Evolutionary conservation across 2,797 vertebrate genomes (phyloP).

Genomic region (Decapterus maruadsi): DNA sequence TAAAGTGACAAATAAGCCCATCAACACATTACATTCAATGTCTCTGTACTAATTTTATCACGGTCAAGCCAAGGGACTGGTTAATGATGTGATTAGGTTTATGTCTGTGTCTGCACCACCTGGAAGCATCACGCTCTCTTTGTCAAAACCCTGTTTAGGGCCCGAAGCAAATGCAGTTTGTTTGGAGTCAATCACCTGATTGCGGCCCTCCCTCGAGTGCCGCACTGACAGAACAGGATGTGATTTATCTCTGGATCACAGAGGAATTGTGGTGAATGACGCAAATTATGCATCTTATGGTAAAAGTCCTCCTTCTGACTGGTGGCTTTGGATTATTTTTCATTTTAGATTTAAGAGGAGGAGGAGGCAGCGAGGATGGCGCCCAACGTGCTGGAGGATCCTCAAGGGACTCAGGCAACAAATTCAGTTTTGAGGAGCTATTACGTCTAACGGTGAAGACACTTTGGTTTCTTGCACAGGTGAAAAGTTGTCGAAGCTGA

Average conservation of each 20-base stretch:
- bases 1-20: conserved; percentile 70
- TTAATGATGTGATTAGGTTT: conserved; percentile 67
- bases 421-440: background rate
- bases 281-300: conserved; percentile 47
- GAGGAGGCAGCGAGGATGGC: conserved; percentile 21
- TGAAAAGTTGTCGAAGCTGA: background rate
- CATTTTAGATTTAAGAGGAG: conserved; percentile 19
- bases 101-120: conserved; percentile 48
- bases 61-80: conserved; percentile 52
- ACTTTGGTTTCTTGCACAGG: conserved; percentile 4
- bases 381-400: conserved; percentile 2
- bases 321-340: conserved; percentile 38
- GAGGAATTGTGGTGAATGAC: conserved; percentile 24
- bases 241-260: conserved; percentile 37
- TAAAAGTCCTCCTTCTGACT: conserved; percentile 34
- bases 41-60: conserved; percentile 62
- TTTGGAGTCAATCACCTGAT: conserved; percentile 56
- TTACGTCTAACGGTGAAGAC: background rate
- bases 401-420: background rate
- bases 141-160: conserved; percentile 59
- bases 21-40: conserved; percentile 69
- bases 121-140: conserved; percentile 46
- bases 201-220: conserved; percentile 37
- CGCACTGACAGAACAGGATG: conserved; percentile 63
- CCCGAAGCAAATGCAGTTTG: conserved; percentile 56